Evolutionary conservation across 2,113 vertebrate species (phyloP), one percentile per base, ranked within the genome.

Genomic region (Heteronetta atricapilla): DNA sequence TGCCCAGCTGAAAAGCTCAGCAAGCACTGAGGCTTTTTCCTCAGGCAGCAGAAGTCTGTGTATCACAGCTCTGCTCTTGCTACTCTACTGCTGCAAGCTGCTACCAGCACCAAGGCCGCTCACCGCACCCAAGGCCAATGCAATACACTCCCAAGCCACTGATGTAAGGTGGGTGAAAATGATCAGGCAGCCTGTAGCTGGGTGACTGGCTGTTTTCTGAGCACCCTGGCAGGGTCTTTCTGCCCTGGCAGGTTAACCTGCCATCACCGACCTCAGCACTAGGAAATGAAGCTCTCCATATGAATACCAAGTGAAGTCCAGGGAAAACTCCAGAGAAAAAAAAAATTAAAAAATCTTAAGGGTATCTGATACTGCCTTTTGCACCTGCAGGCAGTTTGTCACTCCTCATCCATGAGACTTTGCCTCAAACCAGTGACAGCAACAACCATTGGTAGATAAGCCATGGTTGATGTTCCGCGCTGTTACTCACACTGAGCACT

Each of bases 81-180:
- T 33, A 25, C 38, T 19, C 8, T 20, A 6, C 46, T 26, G n/a
- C 29, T n/a, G 7, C 26, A 40, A 55, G 70, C 46, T 31, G 18
- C n/a, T 31, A 17, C 36, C 26, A 14, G 34, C 8, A 50, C 22
- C 2, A 1, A 74, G n/a, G 55, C 13, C 25, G 31, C 40, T 74
- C 44, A 3, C 34, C 0, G 0, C 72, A 33, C 14, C 38, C 28
- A 13, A 50, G 52, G 17, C 23, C 52, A 80, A n/a, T 20, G 10
- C 2, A 1, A 8, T 3, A 31, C 5, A 3, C 17, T 19, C 25
- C 36, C 58, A 36, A 12, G 18, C 18, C 3, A 2, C 34, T 29
- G 20, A 33, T 55, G 13, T 58, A 36, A 70, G 34, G 34, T 66
- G 25, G 18, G 28, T 58, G 66, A 78, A 68, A 34, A 2, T 25